Evolutionary conservation across 2,113 vertebrate species (phyloP).

Genomic region (Bubo bubo): DNA sequence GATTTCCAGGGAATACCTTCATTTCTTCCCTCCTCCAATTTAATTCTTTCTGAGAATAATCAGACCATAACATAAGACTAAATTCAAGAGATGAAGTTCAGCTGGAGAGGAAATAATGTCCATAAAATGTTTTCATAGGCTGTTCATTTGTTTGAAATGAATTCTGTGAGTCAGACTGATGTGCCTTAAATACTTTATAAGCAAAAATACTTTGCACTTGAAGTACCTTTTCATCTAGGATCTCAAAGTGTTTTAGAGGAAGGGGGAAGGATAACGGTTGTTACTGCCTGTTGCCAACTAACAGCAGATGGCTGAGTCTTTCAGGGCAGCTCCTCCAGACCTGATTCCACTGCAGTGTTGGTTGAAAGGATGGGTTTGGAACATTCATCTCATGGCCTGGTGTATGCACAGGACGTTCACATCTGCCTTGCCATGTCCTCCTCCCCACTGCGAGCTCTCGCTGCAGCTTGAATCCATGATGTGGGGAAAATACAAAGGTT

Average conservation of each 20-base stretch:
- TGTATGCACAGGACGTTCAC: not conserved
- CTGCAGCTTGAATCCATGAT: rapidly evolving
- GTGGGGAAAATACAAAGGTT: not conserved
- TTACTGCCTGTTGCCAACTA: not conserved
- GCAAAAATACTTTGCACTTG: not conserved
- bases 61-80: constrained; percentile 62
- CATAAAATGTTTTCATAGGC: constrained; percentile 50
- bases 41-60: constrained; percentile 64
- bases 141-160: constrained; percentile 54
- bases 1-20: constrained; percentile 66
- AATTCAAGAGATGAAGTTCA: constrained; percentile 60
- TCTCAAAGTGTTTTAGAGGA: not conserved
- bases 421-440: not conserved
- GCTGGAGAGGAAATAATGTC: constrained; percentile 61
- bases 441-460: not conserved
- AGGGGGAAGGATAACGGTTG: not conserved
- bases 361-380: not conserved
- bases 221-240: not conserved
- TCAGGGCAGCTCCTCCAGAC: not conserved
- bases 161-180: not conserved
- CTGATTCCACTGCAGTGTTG: not conserved
- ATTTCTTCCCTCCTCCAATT: constrained; percentile 50
- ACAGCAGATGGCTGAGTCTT: not conserved
- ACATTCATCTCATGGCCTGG: not conserved
- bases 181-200: constrained; percentile 49